These are phyloP conservation scores for Cavia aperea DNA, from an alignment of 2,113 vertebrate genomes.

Conservation along the genomic window DNA sequence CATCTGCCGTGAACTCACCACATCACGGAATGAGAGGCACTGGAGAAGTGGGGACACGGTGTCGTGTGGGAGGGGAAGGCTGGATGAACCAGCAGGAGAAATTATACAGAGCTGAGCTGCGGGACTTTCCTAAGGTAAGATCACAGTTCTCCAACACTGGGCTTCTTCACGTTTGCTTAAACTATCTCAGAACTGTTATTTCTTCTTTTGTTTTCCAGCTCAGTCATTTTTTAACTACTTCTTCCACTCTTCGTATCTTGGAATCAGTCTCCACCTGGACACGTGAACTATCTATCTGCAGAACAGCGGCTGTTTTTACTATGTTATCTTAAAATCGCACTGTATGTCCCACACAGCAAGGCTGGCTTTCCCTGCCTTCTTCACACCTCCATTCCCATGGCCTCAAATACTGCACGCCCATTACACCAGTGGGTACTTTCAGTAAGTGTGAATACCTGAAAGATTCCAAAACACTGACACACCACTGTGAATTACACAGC, in stretches of 20 bases:
- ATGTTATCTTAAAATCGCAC: neutral
- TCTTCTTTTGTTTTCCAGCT: neutral
- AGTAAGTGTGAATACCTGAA: neutral
- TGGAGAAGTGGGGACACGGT: neutral
- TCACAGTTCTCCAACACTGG: neutral
- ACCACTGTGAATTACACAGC: neutral
- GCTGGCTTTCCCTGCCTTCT: neutral
- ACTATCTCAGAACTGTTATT: neutral
- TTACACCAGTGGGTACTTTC: neutral
- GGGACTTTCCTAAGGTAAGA: neutral
- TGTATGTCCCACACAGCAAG: neutral
- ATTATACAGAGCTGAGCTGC: neutral
- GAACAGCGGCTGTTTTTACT: neutral
- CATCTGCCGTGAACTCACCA: neutral
- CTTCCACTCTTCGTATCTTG: neutral
- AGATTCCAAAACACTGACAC: neutral
- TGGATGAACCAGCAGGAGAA: neutral
- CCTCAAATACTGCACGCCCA: neutral
- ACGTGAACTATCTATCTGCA: neutral
- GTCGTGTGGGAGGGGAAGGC: accelerated
- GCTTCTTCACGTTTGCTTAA: neutral
- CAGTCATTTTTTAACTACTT: neutral
- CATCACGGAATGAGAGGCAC: neutral
- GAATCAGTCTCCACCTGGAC: neutral
- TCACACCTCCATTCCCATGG: neutral